Evolutionary conservation across 1,140 invertebrate species (phyloP).

Genomic region (Phymastichus coffea): DNA sequence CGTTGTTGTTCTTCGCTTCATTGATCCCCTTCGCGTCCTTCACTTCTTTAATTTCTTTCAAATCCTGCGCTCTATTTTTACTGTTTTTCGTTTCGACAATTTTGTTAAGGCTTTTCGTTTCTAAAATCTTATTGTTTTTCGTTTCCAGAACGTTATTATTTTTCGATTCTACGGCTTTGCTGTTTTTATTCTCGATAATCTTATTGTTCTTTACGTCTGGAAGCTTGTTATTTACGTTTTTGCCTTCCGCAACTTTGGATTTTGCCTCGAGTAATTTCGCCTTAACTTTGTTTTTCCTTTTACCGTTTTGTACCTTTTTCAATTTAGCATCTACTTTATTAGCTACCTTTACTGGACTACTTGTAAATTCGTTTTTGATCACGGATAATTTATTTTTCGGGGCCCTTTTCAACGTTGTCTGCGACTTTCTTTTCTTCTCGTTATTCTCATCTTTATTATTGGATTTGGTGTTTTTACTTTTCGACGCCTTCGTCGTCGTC

Average conservation of each 20-base stretch:
- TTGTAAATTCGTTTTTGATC: slow-evolving; percentile 12
- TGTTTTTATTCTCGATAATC: not conserved
- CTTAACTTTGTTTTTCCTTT: slow-evolving; percentile 46
- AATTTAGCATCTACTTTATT: slow-evolving; percentile 35
- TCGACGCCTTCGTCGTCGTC: slow-evolving; percentile 38
- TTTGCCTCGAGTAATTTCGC: slow-evolving; percentile 39
- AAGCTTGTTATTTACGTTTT: slow-evolving; percentile 34
- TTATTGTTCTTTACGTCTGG: slow-evolving; percentile 29
- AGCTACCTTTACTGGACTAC: slow-evolving; percentile 33
- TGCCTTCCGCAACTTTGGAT: slow-evolving; percentile 40
- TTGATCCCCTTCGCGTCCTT: not conserved
- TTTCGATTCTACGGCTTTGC: slow-evolving; percentile 6
- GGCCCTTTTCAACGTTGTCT: slow-evolving; percentile 58
- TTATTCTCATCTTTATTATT: slow-evolving; percentile 13
- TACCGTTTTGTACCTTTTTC: slow-evolving; percentile 40
- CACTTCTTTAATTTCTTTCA: not conserved
- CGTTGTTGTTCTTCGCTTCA: not conserved
- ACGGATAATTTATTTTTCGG: slow-evolving; percentile 47
- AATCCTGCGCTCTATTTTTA: not conserved
- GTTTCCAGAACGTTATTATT: not conserved
- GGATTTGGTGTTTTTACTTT: slow-evolving; percentile 21
- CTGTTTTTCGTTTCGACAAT: not conserved
- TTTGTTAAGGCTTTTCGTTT: not conserved
- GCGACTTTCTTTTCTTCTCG: slow-evolving; percentile 37
- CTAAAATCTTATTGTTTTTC: slow-evolving; percentile 4